These are phyloP conservation scores for Eupithecia inturbata DNA, from an alignment of 2,888 invertebrate genomes.

Conservation along the genomic window DNA sequence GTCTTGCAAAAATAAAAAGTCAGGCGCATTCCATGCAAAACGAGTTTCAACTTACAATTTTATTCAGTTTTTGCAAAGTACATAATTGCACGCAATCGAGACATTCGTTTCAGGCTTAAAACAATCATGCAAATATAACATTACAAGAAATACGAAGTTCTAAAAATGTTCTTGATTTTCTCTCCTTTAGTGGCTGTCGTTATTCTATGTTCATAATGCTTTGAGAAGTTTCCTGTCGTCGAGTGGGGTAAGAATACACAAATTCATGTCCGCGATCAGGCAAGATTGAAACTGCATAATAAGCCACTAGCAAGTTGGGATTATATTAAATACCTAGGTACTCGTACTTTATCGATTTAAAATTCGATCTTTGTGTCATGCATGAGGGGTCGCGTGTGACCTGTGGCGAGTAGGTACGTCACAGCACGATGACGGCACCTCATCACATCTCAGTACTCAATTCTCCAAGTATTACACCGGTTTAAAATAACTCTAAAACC, in stretches of 20 bases:
- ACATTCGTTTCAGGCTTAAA: conserved; percentile 5
- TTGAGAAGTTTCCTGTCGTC: background rate
- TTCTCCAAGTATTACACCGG: background rate
- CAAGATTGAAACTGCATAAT: background rate
- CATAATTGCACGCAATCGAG: background rate
- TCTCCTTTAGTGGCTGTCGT: background rate
- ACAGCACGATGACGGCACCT: background rate
- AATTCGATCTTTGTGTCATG: background rate
- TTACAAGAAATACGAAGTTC: background rate
- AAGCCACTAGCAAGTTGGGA: background rate
- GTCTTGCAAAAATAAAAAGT: conserved; percentile 20
- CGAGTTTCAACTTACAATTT: conserved; percentile 28
- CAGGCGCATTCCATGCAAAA: conserved; percentile 37
- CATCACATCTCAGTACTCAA: background rate
- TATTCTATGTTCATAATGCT: background rate
- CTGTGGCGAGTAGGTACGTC: background rate
- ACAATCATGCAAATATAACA: conserved; percentile 21
- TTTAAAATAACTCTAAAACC: background rate
- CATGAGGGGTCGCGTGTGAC: background rate
- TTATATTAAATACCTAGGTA: background rate
- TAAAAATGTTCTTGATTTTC: background rate
- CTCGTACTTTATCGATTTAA: background rate
- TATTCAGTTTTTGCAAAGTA: conserved; percentile 11
- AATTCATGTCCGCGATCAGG: background rate
- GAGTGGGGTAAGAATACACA: background rate